phyloP scores from a whole-genome alignment of 37 sponge, comb jelly and placozoan species.

The Lycopodina hypogea region DNA sequence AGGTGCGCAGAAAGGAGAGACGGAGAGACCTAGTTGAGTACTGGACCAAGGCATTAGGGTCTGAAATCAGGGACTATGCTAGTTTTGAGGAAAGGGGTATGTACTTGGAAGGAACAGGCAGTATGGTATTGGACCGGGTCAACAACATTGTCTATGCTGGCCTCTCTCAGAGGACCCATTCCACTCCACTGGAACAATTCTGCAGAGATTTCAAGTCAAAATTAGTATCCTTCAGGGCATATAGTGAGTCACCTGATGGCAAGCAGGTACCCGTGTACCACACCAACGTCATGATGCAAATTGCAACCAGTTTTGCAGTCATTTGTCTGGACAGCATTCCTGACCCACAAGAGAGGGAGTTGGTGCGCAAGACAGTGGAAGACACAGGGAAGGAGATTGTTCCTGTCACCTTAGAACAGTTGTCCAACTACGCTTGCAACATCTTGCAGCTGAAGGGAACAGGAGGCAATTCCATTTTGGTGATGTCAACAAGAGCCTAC shows the following conservation, averaged over 20 bases:
- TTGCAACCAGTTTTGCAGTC: constrained; percentile 47
- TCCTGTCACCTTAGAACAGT: constrained; percentile 5
- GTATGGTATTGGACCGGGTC: constrained; percentile 76
- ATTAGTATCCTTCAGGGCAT: constrained; percentile 49
- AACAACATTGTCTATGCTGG: constrained; percentile 63
- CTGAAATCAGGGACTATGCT: constrained; percentile 49
- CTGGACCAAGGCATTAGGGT: background rate
- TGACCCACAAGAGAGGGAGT: constrained; percentile 13
- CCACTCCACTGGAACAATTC: constrained; percentile 25
- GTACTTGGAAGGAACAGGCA: constrained; percentile 83
- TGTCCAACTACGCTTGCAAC: constrained; percentile 51
- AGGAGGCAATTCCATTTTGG: constrained; percentile 33
- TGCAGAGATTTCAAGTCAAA: constrained; percentile 43
- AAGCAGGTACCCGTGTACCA: constrained; percentile 60
- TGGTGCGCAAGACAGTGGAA: constrained; percentile 20
- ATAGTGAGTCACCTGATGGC: background rate
- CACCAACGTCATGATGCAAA: constrained; percentile 75
- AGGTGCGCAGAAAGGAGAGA: constrained; percentile 44
- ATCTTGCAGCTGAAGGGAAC: constrained; percentile 38
- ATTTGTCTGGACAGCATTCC: constrained; percentile 59
- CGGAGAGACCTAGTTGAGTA: constrained; percentile 34
- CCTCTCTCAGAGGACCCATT: constrained; percentile 53
- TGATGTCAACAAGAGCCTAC: constrained; percentile 66
- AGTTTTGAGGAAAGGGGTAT: constrained; percentile 42
- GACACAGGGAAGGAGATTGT: constrained; percentile 3